These are phyloP conservation scores for Pachyramphus minor DNA, from an alignment of 2,113 vertebrate species.

Conservation along the genomic window DNA sequence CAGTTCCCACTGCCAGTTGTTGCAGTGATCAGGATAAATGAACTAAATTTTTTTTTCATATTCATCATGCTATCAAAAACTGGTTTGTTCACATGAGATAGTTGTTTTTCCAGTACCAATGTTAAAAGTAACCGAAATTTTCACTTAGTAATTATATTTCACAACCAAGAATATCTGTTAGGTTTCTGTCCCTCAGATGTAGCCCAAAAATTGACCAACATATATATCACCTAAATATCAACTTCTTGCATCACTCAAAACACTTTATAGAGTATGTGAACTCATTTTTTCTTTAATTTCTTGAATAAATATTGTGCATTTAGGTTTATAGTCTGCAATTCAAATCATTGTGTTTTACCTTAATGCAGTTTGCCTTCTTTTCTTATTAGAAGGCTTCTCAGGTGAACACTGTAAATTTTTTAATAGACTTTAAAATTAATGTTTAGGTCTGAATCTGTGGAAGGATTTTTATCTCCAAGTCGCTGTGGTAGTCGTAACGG, in stretches of 20 bases:
- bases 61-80: background rate
- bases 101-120: background rate
- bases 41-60: background rate
- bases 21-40: background rate
- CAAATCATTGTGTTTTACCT: background rate
- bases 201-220: background rate
- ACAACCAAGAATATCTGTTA: background rate
- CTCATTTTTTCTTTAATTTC: background rate
- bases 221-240: background rate
- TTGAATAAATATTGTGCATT: background rate
- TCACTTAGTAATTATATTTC: background rate
- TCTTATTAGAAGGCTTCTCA: background rate
- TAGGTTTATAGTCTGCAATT: background rate
- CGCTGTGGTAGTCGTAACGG: slow-evolving; percentile 91
- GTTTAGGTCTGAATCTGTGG: slow-evolving; percentile 91
- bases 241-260: background rate
- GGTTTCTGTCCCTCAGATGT: background rate
- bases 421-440: background rate
- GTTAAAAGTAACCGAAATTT: background rate
- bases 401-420: background rate
- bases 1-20: background rate
- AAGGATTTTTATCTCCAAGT: slow-evolving; percentile 90
- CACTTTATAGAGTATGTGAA: background rate
- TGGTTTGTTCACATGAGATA: background rate
- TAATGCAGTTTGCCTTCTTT: background rate